A percentile compares a stretch with the other conserved stretches of the same genome.
Evolutionary conservation across 2,888 invertebrate genomes (phyloP).

Genomic region (Catocala nupta): DNA sequence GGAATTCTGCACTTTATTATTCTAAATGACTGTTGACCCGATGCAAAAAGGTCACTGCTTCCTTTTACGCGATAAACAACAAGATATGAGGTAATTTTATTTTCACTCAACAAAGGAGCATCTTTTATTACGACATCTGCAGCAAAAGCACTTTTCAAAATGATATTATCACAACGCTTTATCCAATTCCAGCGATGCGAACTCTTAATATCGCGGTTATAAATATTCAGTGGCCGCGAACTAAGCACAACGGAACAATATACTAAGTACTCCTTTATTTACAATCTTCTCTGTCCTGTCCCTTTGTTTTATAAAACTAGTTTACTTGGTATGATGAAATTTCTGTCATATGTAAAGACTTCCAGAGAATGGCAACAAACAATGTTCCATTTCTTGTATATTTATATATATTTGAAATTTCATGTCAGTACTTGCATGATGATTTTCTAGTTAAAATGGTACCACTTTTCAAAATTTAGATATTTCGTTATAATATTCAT

Average conservation of each 20-base stretch:
- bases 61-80: neutral
- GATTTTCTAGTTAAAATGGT: too few species aligned
- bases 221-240: constrained; percentile 22
- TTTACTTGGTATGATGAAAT: constrained; percentile 30
- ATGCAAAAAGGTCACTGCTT: neutral
- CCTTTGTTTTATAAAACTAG: neutral
- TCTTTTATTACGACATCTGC: neutral
- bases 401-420: too few species aligned
- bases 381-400: too few species aligned
- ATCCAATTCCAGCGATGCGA: constrained; percentile 7
- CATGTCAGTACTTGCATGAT: too few species aligned
- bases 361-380: neutral
- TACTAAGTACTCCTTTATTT: constrained; percentile 34
- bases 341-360: constrained; percentile 8
- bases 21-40: neutral
- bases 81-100: neutral
- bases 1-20: too few species aligned
- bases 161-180: constrained; percentile 7
- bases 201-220: constrained; percentile 12
- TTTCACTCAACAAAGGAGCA: neutral
- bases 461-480: too few species aligned
- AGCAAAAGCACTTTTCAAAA: constrained; percentile 8
- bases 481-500: too few species aligned
- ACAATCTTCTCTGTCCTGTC: constrained; percentile 18
- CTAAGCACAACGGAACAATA: constrained; percentile 29